phyloP scores from a whole-genome alignment of 2,113 vertebrate genomes.

The Alligator mississippiensis region DNA sequence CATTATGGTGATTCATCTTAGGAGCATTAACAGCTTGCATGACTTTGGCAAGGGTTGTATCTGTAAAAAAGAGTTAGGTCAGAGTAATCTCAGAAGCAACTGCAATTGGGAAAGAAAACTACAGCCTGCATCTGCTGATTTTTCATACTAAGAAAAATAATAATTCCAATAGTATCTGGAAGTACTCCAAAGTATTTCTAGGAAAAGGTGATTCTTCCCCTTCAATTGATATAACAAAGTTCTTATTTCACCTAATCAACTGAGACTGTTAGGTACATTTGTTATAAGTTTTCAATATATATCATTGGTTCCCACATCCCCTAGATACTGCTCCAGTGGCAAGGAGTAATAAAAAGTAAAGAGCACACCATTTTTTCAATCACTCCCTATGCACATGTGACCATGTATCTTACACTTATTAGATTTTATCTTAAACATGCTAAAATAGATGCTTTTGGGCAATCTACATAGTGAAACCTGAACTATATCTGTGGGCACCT shows the following conservation, averaged over 20 bases:
- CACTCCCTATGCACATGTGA: no score
- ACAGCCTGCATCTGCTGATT: background rate
- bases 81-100: background rate
- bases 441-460: no score
- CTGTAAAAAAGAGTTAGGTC: background rate
- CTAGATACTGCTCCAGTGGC: background rate
- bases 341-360: background rate
- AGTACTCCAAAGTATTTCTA: background rate
- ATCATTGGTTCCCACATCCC: background rate
- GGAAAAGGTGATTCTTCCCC: background rate
- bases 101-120: background rate
- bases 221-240: background rate
- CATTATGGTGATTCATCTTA: background rate
- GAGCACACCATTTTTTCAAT: no score
- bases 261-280: background rate
- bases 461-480: no score
- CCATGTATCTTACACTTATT: no score
- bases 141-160: background rate
- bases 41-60: background rate
- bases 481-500: no score
- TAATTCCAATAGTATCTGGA: background rate
- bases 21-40: accelerated
- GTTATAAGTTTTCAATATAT: background rate
- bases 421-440: no score
- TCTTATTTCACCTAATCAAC: background rate